Evolutionary conservation across 1,140 invertebrate genomes (phyloP).

Genomic region (Chionoecetes opilio): DNA sequence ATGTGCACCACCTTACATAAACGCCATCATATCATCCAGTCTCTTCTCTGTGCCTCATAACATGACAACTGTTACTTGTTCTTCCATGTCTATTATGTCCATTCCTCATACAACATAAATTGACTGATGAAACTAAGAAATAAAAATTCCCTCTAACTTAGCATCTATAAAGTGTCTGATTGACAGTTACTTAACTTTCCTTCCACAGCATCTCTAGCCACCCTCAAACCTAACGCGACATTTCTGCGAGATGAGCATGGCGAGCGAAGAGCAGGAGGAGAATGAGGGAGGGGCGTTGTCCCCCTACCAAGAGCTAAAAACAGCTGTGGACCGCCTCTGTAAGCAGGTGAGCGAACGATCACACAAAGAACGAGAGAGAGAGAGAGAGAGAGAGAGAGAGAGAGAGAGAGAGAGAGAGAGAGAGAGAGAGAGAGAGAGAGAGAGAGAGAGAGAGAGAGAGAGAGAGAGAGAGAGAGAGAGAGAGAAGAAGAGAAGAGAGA

Average conservation of each 20-base stretch:
- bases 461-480: constrained; percentile 52
- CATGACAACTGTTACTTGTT: too few species aligned
- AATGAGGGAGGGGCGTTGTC: neutral
- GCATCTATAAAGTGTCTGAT: too few species aligned
- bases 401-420: constrained; percentile 14
- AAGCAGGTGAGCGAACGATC: constrained; percentile 38
- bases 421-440: neutral
- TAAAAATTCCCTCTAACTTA: too few species aligned
- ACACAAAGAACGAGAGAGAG: neutral
- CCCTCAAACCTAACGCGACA: neutral
- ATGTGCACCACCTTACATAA: too few species aligned
- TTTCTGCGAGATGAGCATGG: neutral
- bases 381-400: constrained; percentile 27
- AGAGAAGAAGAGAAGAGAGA: neutral
- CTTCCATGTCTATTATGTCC: too few species aligned
- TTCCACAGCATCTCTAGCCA: neutral
- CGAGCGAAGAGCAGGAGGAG: neutral
- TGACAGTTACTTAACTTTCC: neutral
- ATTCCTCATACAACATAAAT: too few species aligned
- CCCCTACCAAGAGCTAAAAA: neutral
- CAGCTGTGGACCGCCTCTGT: constrained; percentile 34
- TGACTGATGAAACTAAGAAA: too few species aligned
- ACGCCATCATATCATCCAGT: too few species aligned
- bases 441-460: constrained; percentile 24
- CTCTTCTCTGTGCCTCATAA: too few species aligned